phyloP scores from a whole-genome alignment of 2,888 invertebrate genomes.

The Oligia latruncula region DNA sequence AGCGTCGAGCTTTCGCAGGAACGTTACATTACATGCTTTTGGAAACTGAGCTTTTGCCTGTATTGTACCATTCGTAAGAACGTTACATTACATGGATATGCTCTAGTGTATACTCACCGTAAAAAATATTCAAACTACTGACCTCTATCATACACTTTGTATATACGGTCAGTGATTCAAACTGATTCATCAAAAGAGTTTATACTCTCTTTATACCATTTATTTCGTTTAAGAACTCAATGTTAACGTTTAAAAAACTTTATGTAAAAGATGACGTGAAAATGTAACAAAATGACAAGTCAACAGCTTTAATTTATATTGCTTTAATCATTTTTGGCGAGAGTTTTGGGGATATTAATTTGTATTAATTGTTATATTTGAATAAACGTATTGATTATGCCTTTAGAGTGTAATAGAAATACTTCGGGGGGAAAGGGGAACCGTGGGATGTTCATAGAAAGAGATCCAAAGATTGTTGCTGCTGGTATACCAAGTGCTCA shows the following conservation, averaged over 20 bases:
- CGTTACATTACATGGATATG: neutral
- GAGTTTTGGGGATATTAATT: neutral
- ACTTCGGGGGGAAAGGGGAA: constrained; percentile 85
- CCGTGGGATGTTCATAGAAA: constrained; percentile 80
- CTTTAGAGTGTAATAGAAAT: constrained; percentile 77
- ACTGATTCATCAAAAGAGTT: neutral
- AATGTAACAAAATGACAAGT: constrained; percentile 38
- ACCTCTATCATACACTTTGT: no score
- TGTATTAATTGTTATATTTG: constrained; percentile 1
- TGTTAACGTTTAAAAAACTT: neutral
- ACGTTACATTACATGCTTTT: no score
- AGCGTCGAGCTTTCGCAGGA: no score
- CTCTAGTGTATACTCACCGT: neutral
- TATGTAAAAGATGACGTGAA: neutral
- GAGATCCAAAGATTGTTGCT: constrained; percentile 81
- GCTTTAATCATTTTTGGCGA: constrained; percentile 12
- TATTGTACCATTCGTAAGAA: no score
- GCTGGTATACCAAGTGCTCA: constrained; percentile 83
- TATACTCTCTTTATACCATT: neutral
- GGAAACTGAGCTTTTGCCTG: no score
- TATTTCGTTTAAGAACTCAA: neutral
- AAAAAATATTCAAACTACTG: neutral
- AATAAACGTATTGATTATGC: constrained; percentile 69
- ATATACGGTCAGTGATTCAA: neutral
- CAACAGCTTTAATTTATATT: constrained; percentile 6